Percentiles rank a stretch among this genome's conserved stretches.
These are phyloP conservation scores for Cyprinodon variegatus DNA, from an alignment of 2,113 vertebrate species.

Conservation along the genomic window DNA sequence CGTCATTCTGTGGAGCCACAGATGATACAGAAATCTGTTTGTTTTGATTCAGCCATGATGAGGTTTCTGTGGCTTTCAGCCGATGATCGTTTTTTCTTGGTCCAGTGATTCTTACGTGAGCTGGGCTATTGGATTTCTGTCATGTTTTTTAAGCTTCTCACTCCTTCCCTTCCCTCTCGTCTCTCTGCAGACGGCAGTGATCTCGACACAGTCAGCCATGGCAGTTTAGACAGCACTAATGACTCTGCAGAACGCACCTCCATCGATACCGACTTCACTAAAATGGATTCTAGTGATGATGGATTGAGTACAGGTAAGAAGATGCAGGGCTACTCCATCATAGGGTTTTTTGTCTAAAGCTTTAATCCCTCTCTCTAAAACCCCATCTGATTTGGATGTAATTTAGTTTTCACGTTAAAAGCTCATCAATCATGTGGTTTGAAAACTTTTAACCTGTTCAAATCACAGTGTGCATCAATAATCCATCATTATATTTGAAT, in stretches of 20 bases:
- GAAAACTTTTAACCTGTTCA: conserved; percentile 4
- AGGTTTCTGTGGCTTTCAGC: conserved; percentile 6
- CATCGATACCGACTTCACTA: conserved; percentile 85
- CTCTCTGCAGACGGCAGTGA: conserved; percentile 84
- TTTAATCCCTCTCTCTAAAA: neutral
- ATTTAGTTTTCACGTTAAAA: neutral
- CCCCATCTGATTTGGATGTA: conserved; percentile 4
- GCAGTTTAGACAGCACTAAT: conserved; percentile 87
- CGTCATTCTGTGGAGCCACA: conserved; percentile 17
- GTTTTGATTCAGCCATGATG: neutral
- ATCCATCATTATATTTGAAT: neutral
- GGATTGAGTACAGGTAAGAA: conserved; percentile 85
- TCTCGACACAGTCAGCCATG: conserved; percentile 87
- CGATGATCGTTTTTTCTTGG: conserved; percentile 12
- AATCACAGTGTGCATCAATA: neutral
- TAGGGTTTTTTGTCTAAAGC: neutral
- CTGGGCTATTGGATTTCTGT: neutral
- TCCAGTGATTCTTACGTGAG: neutral
- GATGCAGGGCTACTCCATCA: neutral
- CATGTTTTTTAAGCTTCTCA: conserved; percentile 21
- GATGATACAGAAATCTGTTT: conserved; percentile 3
- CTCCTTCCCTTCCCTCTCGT: conserved; percentile 38
- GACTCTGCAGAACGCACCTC: conserved; percentile 84
- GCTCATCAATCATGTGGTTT: neutral
- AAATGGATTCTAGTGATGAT: conserved; percentile 87